A percentile compares a stretch with the other conserved stretches of the same genome.
These are phyloP conservation scores for Rhabditoides inermis DNA, from an alignment of 2,888 invertebrate species.

Conservation along the genomic window DNA sequence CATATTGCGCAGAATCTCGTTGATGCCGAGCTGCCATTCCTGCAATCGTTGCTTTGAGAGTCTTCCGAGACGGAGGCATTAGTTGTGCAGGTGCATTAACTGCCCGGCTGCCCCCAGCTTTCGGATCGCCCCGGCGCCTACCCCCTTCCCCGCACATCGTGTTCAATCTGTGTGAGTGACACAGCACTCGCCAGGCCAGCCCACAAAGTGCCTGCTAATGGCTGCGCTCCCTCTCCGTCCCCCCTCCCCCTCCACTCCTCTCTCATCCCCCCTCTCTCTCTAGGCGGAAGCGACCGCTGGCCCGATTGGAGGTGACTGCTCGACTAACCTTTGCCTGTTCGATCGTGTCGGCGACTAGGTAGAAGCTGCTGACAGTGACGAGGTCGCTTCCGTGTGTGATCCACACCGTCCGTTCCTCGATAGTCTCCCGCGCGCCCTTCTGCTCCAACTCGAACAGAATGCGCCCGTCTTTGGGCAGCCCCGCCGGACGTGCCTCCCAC, in stretches of 20 bases:
- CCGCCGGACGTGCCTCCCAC: conserved; percentile 46
- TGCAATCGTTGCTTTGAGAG: conserved; percentile 62
- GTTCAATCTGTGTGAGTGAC: no score
- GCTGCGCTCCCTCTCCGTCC: no score
- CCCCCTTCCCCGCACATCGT: no score
- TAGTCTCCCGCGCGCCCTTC: conserved; percentile 66
- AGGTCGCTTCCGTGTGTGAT: conserved; percentile 97
- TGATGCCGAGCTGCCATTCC: conserved; percentile 84
- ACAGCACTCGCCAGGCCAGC: no score
- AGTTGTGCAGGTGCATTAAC: no score
- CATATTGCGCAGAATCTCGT: conserved; percentile 85
- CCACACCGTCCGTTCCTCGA: conserved; percentile 87
- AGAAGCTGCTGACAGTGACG: conserved; percentile 95
- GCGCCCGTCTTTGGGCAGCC: conserved; percentile 67
- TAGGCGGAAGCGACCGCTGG: no score
- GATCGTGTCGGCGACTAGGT: conserved; percentile 84
- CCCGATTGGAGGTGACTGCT: conserved; percentile 4
- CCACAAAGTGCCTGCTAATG: no score
- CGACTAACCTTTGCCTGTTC: conserved; percentile 80
- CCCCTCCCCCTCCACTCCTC: no score
- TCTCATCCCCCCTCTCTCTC: neutral
- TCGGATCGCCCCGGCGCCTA: no score
- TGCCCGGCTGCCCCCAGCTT: no score
- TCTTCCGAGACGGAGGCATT: no score
- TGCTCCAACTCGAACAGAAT: conserved; percentile 68